phyloP scores from a whole-genome alignment of 1,140 invertebrate genomes.

The Pseudomyrmex concolor region DNA sequence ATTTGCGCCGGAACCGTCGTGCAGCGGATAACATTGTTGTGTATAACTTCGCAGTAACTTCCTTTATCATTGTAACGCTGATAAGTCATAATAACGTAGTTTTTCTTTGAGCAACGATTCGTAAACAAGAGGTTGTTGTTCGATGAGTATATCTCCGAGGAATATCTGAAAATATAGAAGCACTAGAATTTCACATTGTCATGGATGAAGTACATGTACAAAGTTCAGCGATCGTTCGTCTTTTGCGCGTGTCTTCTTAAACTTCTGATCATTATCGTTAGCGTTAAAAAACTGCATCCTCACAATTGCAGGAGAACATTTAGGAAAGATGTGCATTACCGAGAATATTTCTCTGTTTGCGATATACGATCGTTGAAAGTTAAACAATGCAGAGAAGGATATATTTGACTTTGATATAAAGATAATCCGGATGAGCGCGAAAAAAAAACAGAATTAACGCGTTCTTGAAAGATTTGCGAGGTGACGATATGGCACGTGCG shows the following conservation, averaged over 20 bases:
- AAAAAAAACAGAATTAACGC: slow-evolving; percentile 1
- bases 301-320: no score
- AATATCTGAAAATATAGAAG: slow-evolving; percentile 33
- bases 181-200: no score
- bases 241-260: no score
- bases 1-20: background rate
- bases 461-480: background rate
- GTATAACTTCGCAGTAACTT: background rate
- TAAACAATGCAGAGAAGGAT: background rate
- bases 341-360: background rate
- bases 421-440: no score
- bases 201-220: no score
- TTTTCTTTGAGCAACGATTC: slow-evolving; percentile 48
- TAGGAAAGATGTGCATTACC: no score
- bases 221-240: no score
- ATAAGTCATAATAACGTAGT: background rate
- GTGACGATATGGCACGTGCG: background rate
- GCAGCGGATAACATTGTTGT: background rate
- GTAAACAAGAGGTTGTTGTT: slow-evolving; percentile 77
- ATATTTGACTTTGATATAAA: background rate
- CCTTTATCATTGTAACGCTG: slow-evolving; percentile 34
- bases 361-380: background rate
- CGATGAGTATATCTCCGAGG: slow-evolving; percentile 70
- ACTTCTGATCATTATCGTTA: no score
- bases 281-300: no score